These are phyloP conservation scores for Teleopsis dalmanni DNA, from an alignment of 1,140 invertebrate genomes.

Conservation along the genomic window DNA sequence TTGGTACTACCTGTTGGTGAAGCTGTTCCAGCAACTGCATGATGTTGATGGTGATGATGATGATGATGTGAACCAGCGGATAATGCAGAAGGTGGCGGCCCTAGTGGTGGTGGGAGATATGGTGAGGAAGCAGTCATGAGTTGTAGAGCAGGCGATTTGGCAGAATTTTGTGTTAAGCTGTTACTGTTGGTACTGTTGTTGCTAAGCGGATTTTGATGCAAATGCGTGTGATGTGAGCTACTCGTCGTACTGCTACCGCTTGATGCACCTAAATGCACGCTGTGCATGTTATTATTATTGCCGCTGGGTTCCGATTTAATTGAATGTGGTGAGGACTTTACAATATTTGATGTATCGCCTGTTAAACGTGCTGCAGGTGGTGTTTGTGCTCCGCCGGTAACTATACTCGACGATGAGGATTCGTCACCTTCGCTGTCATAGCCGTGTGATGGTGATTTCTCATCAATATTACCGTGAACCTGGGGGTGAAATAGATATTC, in stretches of 20 bases:
- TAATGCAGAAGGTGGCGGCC: constrained; percentile 28
- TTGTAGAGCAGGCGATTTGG: constrained; percentile 22
- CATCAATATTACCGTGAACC: constrained; percentile 47
- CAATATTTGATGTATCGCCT: constrained; percentile 37
- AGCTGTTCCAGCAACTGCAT: constrained; percentile 23
- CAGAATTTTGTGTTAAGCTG: constrained; percentile 4
- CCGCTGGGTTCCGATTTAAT: constrained; percentile 38
- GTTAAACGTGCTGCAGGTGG: constrained; percentile 37
- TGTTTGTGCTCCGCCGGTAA: constrained; percentile 41
- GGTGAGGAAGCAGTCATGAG: constrained; percentile 30
- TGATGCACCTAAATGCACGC: constrained; percentile 35
- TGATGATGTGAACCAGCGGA: constrained; percentile 19
- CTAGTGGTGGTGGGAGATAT: constrained; percentile 36
- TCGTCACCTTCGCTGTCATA: constrained; percentile 56
- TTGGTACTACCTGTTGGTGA: constrained; percentile 21
- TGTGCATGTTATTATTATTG: constrained; percentile 24
- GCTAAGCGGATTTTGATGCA: constrained; percentile 17
- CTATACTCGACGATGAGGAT: constrained; percentile 48
- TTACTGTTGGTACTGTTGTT: constrained; percentile 7
- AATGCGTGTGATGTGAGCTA: constrained; percentile 29
- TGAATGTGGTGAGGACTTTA: constrained; percentile 38
- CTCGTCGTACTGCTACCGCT: constrained; percentile 42
- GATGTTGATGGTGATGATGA: constrained; percentile 30
- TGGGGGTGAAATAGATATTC: too few species aligned
- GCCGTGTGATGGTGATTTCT: constrained; percentile 47